phyloP scores from a whole-genome alignment of 2,113 vertebrate species.

The Myxocyprinus asiaticus region DNA sequence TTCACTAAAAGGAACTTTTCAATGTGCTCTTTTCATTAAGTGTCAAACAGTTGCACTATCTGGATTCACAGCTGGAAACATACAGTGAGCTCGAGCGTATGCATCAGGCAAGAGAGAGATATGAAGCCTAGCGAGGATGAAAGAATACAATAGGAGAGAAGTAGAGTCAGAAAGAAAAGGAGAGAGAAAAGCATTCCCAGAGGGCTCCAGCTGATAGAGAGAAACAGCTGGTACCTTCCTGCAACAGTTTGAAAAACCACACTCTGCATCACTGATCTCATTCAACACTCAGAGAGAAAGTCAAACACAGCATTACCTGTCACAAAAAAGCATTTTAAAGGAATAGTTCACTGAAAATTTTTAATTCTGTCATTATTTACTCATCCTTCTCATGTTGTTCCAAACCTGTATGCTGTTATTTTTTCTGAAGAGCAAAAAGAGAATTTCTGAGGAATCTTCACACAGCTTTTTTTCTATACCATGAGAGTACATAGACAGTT shows the following conservation, averaged over 20 bases:
- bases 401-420: too few species aligned
- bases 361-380: too few species aligned
- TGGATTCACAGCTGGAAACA: neutral
- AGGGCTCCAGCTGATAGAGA: neutral
- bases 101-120: neutral
- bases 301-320: too few species aligned
- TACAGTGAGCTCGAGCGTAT: neutral
- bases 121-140: neutral
- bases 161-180: neutral
- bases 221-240: neutral
- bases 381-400: too few species aligned
- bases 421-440: too few species aligned
- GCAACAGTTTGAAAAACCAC: conserved; percentile 5
- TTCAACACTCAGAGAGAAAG: too few species aligned
- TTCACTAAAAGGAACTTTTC: neutral
- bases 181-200: neutral
- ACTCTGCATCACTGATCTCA: neutral
- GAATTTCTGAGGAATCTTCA: too few species aligned
- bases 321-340: too few species aligned
- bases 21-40: neutral
- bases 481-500: too few species aligned
- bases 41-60: neutral
- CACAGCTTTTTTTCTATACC: too few species aligned
- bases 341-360: too few species aligned
- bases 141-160: neutral